A percentile compares a stretch with the other conserved stretches of the same genome.
Conservation (phyloP, 2,888 invertebrate species). For the Anagyrus pseudococci region DNA sequence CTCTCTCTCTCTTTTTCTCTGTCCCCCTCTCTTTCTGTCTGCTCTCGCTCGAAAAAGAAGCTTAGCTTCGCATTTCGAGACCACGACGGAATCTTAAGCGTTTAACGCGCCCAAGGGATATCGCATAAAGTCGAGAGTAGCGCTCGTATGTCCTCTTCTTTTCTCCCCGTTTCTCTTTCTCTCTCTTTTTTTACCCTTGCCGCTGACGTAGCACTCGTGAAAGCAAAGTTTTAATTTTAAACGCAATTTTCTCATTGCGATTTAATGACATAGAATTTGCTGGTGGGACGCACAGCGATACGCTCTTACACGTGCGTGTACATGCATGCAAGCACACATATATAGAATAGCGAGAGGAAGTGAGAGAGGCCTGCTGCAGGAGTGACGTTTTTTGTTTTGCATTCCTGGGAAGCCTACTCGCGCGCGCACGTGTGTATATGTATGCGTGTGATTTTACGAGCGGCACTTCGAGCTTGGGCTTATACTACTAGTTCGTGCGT, state of each 20-base stretch:
- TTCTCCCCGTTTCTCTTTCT: not conserved
- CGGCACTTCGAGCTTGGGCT: too few relatives aligned
- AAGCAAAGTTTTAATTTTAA: constrained; percentile 4
- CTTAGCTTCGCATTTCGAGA: not conserved
- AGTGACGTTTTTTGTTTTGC: too few relatives aligned
- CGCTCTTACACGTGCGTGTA: too few relatives aligned
- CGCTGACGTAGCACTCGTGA: not conserved
- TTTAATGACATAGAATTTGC: constrained; percentile 18
- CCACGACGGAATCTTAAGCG: not conserved
- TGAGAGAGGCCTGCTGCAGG: too few relatives aligned
- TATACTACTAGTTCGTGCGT: too few relatives aligned
- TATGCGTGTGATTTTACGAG: too few relatives aligned
- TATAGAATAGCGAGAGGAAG: too few relatives aligned
- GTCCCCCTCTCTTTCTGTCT: not conserved
- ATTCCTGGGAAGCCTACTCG: too few relatives aligned
- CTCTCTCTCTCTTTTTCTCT: not conserved
- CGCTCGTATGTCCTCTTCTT: not conserved
- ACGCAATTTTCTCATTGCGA: constrained; percentile 14
- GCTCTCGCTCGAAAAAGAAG: constrained; percentile 1
- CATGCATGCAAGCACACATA: too few relatives aligned
- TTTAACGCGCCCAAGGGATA: constrained; percentile 7
- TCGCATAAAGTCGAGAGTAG: not conserved
- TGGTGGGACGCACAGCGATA: not conserved
- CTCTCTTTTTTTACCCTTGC: not conserved
- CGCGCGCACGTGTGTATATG: too few relatives aligned